Conservation (phyloP, 2,888 invertebrate genomes). For the Sthenelais limicola region DNA sequence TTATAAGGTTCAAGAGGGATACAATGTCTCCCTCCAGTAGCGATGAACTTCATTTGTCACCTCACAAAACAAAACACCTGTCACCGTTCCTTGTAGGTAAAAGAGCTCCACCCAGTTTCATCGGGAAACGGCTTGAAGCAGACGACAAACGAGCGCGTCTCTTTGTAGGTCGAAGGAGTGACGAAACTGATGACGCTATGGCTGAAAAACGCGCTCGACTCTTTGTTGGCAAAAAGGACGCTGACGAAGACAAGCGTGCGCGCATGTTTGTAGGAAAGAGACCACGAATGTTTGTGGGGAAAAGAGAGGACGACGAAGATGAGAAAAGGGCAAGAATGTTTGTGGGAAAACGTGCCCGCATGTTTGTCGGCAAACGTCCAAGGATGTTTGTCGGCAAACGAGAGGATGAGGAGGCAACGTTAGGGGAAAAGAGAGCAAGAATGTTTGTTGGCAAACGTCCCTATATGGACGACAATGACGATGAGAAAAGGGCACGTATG, state of each 20-base stretch:
- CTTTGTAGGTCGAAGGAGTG: slow-evolving; percentile 38
- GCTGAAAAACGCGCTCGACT: slow-evolving; percentile 40
- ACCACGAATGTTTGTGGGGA: slow-evolving; percentile 44
- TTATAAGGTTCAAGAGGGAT: neutral
- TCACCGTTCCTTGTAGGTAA: slow-evolving; percentile 26
- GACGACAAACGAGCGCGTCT: slow-evolving; percentile 36
- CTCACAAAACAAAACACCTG: slow-evolving; percentile 11
- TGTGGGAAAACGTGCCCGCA: slow-evolving; percentile 43
- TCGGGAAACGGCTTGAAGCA: slow-evolving; percentile 25
- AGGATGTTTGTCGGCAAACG: slow-evolving; percentile 40
- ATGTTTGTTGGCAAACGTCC: slow-evolving; percentile 5
- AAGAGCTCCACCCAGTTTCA: slow-evolving; percentile 33
- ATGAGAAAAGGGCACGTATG: slow-evolving; percentile 42
- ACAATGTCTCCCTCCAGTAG: neutral
- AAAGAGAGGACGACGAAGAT: slow-evolving; percentile 22
- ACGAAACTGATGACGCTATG: neutral
- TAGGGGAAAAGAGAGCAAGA: slow-evolving; percentile 26
- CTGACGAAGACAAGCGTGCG: slow-evolving; percentile 41
- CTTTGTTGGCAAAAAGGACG: slow-evolving; percentile 47
- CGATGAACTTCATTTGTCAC: neutral
- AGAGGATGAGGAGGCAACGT: neutral
- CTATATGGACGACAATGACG: slow-evolving; percentile 30
- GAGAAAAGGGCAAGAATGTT: slow-evolving; percentile 44
- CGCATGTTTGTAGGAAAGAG: slow-evolving; percentile 45
- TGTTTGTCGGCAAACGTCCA: slow-evolving; percentile 38